Conservation (phyloP, 1,140 invertebrate species). For the Mamestra configurata region DNA sequence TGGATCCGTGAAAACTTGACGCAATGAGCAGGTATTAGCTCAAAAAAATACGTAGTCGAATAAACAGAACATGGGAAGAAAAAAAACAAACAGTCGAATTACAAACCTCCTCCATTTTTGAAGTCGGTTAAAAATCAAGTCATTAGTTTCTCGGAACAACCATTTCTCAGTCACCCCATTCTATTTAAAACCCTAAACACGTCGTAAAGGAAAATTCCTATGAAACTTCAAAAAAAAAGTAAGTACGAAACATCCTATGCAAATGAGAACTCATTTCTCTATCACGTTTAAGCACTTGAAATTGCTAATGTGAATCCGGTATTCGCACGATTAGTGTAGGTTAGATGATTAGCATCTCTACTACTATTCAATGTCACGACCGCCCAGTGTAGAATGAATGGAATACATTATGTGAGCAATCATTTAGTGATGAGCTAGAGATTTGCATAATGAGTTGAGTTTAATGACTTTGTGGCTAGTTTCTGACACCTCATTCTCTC, state of each 20-base stretch:
- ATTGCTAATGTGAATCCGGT: conserved; percentile 17
- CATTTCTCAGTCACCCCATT: not conserved
- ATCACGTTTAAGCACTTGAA: not conserved
- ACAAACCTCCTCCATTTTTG: too few relatives aligned
- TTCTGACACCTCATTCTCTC: too few relatives aligned
- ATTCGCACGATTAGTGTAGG: conserved; percentile 22
- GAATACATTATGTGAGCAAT: not conserved
- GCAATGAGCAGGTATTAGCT: too few relatives aligned
- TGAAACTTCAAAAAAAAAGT: not conserved
- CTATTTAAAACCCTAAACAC: not conserved
- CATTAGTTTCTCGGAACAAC: too few relatives aligned
- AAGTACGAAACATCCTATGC: not conserved
- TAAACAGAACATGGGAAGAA: too few relatives aligned
- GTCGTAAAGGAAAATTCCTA: not conserved
- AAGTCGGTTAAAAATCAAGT: too few relatives aligned
- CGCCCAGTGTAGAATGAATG: not conserved
- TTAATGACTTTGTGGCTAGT: not conserved
- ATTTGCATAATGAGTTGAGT: not conserved
- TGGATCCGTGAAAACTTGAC: too few relatives aligned
- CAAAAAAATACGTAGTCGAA: too few relatives aligned
- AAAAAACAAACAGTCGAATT: too few relatives aligned
- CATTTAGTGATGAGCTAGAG: not conserved
- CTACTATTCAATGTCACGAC: conserved; percentile 35
- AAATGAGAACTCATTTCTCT: conserved; percentile 19
- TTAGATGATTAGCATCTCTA: not conserved